phyloP scores from a whole-genome alignment of 2,888 invertebrate genomes.

The Portevinia maculata region DNA sequence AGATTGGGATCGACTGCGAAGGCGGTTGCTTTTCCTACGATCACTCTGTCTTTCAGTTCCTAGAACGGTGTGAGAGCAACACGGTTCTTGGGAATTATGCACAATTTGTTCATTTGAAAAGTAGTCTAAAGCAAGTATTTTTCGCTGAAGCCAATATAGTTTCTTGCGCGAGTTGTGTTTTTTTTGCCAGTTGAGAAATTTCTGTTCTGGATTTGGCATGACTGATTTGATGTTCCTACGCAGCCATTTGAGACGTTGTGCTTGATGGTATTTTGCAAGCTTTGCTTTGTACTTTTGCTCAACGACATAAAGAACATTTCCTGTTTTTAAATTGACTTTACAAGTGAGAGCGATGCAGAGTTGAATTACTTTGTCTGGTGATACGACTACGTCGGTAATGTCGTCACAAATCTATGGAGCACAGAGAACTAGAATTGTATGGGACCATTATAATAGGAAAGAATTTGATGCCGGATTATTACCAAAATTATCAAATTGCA shows the following conservation, averaged over 20 bases:
- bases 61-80: not conserved
- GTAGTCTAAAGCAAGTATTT: constrained; percentile 24
- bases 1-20: not conserved
- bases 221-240: constrained; percentile 15
- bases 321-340: constrained; percentile 32
- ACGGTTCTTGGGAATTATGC: not conserved
- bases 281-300: constrained; percentile 59
- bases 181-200: constrained; percentile 52
- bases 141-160: constrained; percentile 20
- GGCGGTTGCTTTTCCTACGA: not conserved
- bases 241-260: constrained; percentile 50
- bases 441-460: too few species aligned
- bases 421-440: not conserved
- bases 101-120: not conserved
- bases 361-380: constrained; percentile 1
- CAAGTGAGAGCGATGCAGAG: constrained; percentile 30
- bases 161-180: constrained; percentile 1
- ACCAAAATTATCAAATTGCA: too few species aligned
- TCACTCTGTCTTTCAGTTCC: not conserved
- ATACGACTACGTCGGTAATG: constrained; percentile 29
- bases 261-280: constrained; percentile 19
- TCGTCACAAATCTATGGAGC: constrained; percentile 54
- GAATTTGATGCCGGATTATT: too few species aligned
- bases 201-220: constrained; percentile 48
- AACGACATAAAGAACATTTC: constrained; percentile 52